phyloP scores from a whole-genome alignment of 2,888 invertebrate species.

The Troglohyphantes excavatus region DNA sequence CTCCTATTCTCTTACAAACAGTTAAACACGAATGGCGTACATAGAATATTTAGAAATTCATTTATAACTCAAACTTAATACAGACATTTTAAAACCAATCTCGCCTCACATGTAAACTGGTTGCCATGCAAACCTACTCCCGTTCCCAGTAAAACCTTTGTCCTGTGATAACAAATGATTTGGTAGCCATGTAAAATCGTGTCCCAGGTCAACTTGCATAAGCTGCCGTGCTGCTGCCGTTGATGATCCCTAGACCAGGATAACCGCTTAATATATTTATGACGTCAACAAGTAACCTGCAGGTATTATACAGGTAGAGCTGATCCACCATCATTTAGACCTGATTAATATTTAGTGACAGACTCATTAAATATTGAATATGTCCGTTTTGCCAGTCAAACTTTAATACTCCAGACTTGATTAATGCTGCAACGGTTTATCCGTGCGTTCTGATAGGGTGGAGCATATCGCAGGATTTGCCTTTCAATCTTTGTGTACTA shows the following conservation, averaged over 20 bases:
- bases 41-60: no score
- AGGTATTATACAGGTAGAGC: constrained; percentile 56
- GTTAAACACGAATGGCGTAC: no score
- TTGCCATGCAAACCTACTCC: background rate
- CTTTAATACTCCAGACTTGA: constrained; percentile 70
- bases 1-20: no score
- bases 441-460: constrained; percentile 50
- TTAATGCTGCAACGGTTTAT: constrained; percentile 55
- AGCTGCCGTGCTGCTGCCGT: constrained; percentile 8
- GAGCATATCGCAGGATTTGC: constrained; percentile 40
- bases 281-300: constrained; percentile 68
- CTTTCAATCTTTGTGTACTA: constrained; percentile 39
- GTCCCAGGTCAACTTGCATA: constrained; percentile 39
- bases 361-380: constrained; percentile 75
- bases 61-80: no score
- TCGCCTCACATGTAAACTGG: background rate
- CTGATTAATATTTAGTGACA: constrained; percentile 76
- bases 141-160: background rate
- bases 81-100: no score
- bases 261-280: constrained; percentile 70
- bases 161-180: background rate
- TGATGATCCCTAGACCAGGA: constrained; percentile 37
- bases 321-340: constrained; percentile 72
- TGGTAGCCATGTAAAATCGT: constrained; percentile 36
- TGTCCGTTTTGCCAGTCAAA: constrained; percentile 70